Percentiles rank a stretch among this genome's conserved stretches.
These are phyloP conservation scores for Tipula helvola DNA, from an alignment of 2,888 invertebrate species.

Conservation along the genomic window DNA sequence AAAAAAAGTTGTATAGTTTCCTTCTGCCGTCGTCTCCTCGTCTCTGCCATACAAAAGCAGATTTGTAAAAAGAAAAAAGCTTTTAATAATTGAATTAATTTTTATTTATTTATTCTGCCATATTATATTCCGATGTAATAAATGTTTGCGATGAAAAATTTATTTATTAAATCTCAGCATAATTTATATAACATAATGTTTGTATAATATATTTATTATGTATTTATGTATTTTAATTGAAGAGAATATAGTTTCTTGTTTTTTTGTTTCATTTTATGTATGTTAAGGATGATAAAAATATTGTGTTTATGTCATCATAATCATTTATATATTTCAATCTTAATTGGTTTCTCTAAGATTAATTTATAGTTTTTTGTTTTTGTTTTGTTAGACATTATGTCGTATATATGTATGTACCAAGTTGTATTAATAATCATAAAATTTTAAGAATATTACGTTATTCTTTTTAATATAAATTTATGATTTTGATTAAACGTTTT, in stretches of 20 bases:
- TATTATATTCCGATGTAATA: background rate
- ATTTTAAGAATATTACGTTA: background rate
- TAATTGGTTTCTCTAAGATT: background rate
- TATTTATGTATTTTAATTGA: background rate
- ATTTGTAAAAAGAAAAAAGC: background rate
- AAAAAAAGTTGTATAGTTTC: background rate
- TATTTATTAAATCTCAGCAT: background rate
- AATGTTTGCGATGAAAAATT: background rate
- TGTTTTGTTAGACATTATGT: background rate
- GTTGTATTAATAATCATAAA: background rate
- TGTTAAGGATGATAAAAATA: background rate
- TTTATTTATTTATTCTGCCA: background rate
- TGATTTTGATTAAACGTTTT: too few species aligned
- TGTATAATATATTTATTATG: background rate
- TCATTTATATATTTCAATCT: background rate
- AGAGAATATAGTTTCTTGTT: background rate
- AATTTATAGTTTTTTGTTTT: background rate
- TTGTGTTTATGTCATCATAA: background rate
- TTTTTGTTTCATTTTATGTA: too few species aligned
- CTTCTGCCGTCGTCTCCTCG: background rate
- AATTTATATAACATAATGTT: background rate
- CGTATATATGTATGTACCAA: background rate
- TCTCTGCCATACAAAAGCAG: background rate
- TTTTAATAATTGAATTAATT: background rate
- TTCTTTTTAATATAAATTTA: too few species aligned